Evolutionary conservation across 2,797 vertebrate species (phyloP).

Genomic region (Mionectes olivaceus): DNA sequence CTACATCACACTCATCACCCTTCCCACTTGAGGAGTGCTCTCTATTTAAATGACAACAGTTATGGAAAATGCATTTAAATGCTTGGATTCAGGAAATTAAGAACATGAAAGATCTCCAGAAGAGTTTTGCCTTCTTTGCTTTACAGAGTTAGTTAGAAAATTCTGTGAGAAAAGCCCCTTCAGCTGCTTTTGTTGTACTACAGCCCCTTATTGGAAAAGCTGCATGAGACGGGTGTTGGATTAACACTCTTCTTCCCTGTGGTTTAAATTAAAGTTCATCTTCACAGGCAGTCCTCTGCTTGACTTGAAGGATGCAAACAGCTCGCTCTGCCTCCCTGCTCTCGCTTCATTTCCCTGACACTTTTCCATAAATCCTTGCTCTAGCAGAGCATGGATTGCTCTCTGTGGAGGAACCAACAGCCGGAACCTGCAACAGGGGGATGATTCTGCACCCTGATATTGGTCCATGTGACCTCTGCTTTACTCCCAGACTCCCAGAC

Average conservation of each 20-base stretch:
- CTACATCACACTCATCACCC: not conserved
- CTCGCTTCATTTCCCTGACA: not conserved
- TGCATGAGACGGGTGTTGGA: not conserved
- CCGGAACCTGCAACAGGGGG: not conserved
- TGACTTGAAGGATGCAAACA: not conserved
- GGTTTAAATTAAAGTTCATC: conserved; percentile 21
- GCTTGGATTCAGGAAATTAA: not conserved
- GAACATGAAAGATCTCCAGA: not conserved
- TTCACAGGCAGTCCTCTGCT: not conserved
- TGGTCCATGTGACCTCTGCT: not conserved
- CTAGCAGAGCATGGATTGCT: not conserved
- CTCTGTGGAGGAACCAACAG: not conserved
- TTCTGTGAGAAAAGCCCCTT: not conserved
- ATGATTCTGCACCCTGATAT: not conserved
- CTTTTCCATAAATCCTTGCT: not conserved
- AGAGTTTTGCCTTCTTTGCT: not conserved
- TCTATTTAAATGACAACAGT: not conserved
- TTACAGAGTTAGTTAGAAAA: not conserved
- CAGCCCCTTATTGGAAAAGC: not conserved
- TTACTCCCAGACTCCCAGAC: not conserved
- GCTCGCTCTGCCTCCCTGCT: not conserved
- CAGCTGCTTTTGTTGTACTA: not conserved
- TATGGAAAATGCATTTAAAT: not conserved
- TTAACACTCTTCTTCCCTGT: not conserved
- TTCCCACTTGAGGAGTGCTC: not conserved